Evolutionary conservation across 2,797 vertebrate genomes (phyloP).

Genomic region (Sebastes nivosus): DNA sequence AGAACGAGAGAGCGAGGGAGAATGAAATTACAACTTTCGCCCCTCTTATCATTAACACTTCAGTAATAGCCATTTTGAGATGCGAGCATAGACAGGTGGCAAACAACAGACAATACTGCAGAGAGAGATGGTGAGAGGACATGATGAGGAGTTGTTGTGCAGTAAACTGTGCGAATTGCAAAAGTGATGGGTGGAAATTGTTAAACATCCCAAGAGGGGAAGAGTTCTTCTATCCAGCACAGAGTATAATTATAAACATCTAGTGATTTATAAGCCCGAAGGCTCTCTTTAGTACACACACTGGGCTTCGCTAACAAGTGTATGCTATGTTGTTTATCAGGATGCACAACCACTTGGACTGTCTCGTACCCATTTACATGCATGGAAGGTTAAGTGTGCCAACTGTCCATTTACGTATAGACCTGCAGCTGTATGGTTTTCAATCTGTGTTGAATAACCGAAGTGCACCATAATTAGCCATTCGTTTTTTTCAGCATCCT

Average conservation of each 20-base stretch:
- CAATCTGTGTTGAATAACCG: not conserved
- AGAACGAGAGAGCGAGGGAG: not conserved
- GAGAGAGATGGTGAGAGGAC: constrained; percentile 12
- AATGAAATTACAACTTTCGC: constrained; percentile 5
- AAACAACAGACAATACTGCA: constrained; percentile 21
- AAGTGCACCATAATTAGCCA: not conserved
- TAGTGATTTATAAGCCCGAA: constrained; percentile 27
- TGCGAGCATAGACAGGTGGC: constrained; percentile 13
- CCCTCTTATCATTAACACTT: constrained; percentile 30
- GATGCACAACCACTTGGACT: constrained; percentile 7
- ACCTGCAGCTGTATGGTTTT: constrained; percentile 8
- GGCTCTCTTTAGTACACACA: constrained; percentile 23
- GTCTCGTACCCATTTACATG: not conserved
- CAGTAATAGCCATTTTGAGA: constrained; percentile 26
- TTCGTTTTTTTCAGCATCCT: not conserved
- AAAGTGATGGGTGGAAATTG: constrained; percentile 45
- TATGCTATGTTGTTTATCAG: constrained; percentile 5
- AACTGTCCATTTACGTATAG: not conserved
- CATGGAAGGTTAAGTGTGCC: not conserved
- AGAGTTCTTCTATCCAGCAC: constrained; percentile 23
- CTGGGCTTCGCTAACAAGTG: constrained; percentile 10
- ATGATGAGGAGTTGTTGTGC: constrained; percentile 29
- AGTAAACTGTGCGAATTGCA: constrained; percentile 28
- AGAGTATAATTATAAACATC: constrained; percentile 35
- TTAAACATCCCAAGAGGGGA: constrained; percentile 34